Evolutionary conservation across 2,113 vertebrate genomes (phyloP).

Genomic region (Anarrhichthys ocellatus): DNA sequence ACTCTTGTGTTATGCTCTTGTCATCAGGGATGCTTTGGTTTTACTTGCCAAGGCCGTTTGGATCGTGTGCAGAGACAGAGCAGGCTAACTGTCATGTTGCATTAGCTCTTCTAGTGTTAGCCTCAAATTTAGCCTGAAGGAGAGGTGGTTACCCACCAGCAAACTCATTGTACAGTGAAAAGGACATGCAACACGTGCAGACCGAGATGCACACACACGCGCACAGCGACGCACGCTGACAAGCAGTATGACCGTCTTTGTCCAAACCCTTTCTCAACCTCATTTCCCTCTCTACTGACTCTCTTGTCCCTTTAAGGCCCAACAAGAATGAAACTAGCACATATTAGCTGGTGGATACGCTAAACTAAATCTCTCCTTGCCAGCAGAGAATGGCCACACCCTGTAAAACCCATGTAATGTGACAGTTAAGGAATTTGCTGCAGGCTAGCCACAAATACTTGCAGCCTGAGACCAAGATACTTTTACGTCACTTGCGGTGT

Average conservation of each 20-base stretch:
- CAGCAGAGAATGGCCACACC: conserved; percentile 65
- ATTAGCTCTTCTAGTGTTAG: conserved; percentile 59
- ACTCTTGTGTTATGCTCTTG: conserved; percentile 8
- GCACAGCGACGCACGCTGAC: neutral
- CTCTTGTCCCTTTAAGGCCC: conserved; percentile 24
- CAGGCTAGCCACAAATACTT: conserved; percentile 80
- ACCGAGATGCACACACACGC: neutral
- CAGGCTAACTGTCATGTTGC: conserved; percentile 69
- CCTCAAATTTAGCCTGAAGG: conserved; percentile 69
- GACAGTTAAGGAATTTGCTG: conserved; percentile 78
- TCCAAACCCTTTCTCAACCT: neutral
- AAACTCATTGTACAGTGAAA: conserved; percentile 30
- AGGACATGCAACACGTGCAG: conserved; percentile 54
- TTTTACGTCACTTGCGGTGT: conserved; percentile 58
- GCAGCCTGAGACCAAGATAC: conserved; percentile 64
- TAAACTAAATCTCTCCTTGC: conserved; percentile 11
- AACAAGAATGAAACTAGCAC: conserved; percentile 20
- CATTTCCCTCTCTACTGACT: conserved; percentile 1
- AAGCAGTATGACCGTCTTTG: neutral
- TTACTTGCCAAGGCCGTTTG: conserved; percentile 37
- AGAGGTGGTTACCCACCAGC: conserved; percentile 67
- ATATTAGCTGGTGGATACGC: conserved; percentile 10
- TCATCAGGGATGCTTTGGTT: conserved; percentile 43
- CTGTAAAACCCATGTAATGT: conserved; percentile 63
- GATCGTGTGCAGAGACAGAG: conserved; percentile 47